Conservation (phyloP, 2,888 invertebrate genomes). For the Pseudanteris insignis region DNA sequence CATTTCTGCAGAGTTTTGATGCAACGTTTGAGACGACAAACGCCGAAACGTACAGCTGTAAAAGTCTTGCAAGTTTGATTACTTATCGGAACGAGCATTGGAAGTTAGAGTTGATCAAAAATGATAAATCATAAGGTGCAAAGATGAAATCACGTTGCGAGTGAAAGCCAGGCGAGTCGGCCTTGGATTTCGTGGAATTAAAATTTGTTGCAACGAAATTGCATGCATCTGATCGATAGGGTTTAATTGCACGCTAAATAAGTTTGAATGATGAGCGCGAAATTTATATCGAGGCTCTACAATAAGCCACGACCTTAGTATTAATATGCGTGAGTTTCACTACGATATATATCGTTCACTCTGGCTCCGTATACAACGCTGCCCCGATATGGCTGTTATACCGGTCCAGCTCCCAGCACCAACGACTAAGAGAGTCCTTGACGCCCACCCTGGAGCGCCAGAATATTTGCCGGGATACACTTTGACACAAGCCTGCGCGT, state of each 20-base stretch:
- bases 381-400: slow-evolving; percentile 59
- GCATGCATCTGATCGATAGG: background rate
- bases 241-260: slow-evolving; percentile 4
- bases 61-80: no score
- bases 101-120: no score
- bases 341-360: background rate
- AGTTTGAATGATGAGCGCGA: slow-evolving; percentile 1
- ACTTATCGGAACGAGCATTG: no score
- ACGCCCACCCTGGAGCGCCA: slow-evolving; percentile 55
- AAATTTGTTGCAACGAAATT: slow-evolving; percentile 11
- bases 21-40: no score
- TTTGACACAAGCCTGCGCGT: slow-evolving; percentile 12
- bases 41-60: no score
- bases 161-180: no score
- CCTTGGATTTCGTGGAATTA: no score
- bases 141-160: no score
- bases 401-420: slow-evolving; percentile 51
- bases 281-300: no score
- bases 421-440: slow-evolving; percentile 55
- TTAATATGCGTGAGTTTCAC: slow-evolving; percentile 6
- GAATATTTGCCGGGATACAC: slow-evolving; percentile 29
- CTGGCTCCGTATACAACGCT: slow-evolving; percentile 38
- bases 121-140: no score
- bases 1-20: no score
- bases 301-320: slow-evolving; percentile 28